Base-by-base conservation (phyloP, 2,888 invertebrate genomes). In the Escarpia spicata region DNA sequence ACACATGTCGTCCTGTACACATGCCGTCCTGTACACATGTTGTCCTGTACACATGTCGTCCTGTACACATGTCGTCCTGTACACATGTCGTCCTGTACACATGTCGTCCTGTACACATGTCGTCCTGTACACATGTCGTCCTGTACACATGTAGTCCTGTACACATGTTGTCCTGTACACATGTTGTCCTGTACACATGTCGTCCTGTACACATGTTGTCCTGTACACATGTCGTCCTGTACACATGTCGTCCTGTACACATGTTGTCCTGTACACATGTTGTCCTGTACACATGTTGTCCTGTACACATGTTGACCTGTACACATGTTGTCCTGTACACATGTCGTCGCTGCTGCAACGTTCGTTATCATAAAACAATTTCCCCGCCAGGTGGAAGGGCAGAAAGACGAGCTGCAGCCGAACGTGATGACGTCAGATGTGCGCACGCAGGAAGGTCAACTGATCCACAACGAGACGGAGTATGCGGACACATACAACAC, bases 341-440 rank as follows among this genome's bases (percentile, higher is more conserved):
- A 52, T 52, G 52, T 75, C n/a, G n/a, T 60, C 4, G 19, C 26
- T n/a, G 75, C 26, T 75, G 75, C 26, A 6, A 15, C 26, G 19
- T 26, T 15, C 26, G 75, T 75, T n/a, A 26, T n/a, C 75, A 26
- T 26, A n/a, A 75, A 15, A 6, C 26, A n/a, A 1, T 75, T 75
- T 6, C 26, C 26, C 75, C 75, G 75, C 75, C 91, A 94, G 90
- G 95, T 94, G 90, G 93, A 94, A 8, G 92, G 93, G n/a, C 96
- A 96, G 93, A 95, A 95, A 92, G 93, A 93, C n/a, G 92, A 93
- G 8, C 94, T 96, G 2, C 95, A 95, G 91, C 96, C 96, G 10
- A 94, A 93, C 4, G 94, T 94, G 10, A 93, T 94, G 12, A 94
- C 93, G 43, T 94, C 95, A 2, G 94, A 95, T 90, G 94, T 94